Percentiles rank a stretch among this genome's conserved stretches.
Conservation (phyloP, 2,113 vertebrate genomes). For the Spilogale gracilis region DNA sequence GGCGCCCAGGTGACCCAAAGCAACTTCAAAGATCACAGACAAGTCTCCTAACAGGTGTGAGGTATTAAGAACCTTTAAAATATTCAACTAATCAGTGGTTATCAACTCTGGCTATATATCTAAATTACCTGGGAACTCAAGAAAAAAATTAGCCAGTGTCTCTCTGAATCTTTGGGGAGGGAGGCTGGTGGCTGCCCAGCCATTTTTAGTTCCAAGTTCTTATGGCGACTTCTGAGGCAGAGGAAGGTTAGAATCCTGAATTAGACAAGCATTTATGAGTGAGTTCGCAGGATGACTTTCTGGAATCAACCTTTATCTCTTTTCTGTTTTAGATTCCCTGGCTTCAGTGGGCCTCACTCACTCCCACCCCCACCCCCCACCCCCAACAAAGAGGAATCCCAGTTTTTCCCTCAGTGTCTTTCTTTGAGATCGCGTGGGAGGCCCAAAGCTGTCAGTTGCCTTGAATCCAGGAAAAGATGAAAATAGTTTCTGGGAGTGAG, state of each 20-base stretch:
- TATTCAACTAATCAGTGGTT: background rate
- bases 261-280: background rate
- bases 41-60: background rate
- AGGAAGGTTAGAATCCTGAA: background rate
- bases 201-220: background rate
- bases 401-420: background rate
- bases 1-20: background rate
- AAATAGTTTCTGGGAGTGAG: conserved; percentile 42
- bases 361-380: accelerated
- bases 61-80: background rate
- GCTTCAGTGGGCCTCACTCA: background rate
- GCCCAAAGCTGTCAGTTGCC: background rate
- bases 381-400: background rate
- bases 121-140: background rate
- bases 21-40: background rate
- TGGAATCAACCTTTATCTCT: background rate
- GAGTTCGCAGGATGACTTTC: background rate
- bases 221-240: background rate
- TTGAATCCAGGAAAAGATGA: conserved; percentile 32
- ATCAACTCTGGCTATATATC: background rate
- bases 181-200: background rate
- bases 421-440: background rate
- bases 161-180: background rate
- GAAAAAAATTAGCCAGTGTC: background rate
- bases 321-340: background rate